Conservation (phyloP, 2,113 vertebrate species). For the Fukomys damarensis region DNA sequence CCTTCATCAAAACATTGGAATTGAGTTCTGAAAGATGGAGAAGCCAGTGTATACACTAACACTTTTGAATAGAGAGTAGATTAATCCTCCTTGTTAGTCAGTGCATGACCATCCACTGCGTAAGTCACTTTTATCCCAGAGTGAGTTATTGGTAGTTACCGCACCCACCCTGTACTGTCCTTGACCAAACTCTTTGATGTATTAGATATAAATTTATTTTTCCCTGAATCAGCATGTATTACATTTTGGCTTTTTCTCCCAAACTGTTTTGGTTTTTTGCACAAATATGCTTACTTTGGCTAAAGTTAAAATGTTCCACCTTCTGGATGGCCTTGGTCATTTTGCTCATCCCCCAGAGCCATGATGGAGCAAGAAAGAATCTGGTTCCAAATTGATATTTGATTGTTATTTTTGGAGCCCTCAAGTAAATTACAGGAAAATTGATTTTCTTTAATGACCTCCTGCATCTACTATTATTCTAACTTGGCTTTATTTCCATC, state of each 20-base stretch:
- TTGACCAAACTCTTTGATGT: neutral
- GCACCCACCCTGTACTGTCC: neutral
- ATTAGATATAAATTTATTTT: constrained; percentile 53
- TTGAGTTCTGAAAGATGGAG: neutral
- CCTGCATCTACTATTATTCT: constrained; percentile 45
- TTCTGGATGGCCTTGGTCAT: constrained; percentile 41
- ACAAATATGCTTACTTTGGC: constrained; percentile 65
- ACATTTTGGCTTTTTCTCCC: constrained; percentile 28
- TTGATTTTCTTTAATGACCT: constrained; percentile 46
- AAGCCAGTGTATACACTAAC: neutral
- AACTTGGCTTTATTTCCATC: constrained; percentile 49
- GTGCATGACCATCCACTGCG: neutral
- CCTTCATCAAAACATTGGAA: neutral
- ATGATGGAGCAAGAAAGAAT: neutral
- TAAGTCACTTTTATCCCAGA: neutral
- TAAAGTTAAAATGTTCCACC: constrained; percentile 34
- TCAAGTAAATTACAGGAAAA: constrained; percentile 49
- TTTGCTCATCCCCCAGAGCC: neutral
- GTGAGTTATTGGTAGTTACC: neutral
- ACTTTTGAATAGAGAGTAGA: neutral
- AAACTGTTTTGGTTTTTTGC: constrained; percentile 55
- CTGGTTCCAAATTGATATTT: constrained; percentile 47
- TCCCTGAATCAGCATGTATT: constrained; percentile 11
- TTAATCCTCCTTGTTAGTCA: neutral
- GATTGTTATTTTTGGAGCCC: constrained; percentile 65